Base-by-base conservation (phyloP, 2,888 invertebrate genomes). In the Callyntrura guangdongensis region DNA sequence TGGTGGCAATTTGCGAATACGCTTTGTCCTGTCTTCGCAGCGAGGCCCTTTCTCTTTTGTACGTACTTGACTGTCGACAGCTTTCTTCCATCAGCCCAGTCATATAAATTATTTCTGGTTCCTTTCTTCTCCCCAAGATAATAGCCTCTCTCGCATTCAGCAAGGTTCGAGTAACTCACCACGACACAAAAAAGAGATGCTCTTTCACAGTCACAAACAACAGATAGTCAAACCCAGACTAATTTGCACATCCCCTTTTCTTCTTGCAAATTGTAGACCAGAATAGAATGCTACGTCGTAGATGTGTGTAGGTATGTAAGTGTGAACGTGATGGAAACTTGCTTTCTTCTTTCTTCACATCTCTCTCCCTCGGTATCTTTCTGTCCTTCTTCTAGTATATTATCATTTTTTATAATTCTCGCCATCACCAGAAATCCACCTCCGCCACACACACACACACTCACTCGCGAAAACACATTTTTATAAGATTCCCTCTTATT, bases 21-120 rank as follows among this genome's bases (percentile, higher is more conserved):
- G 4, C 17, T 17, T n/a, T 14, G 12, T 59, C 59, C 56, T 45
- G 22, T 72, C n/a, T 61, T 6, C n/a, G 27, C 25, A 27, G 27
- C 67, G 6, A 36, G 36, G 36, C 6, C 6, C 36, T 36, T 36
- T n/a, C n/a, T n/a, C 3, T 36, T 2, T 36, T 36, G 36, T 36
- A 36, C 2, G 36, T 36, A 2, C 36, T 6, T 25, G 64, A 4
- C 22, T 82, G 61, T 82, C 59, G 59, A 61, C 81, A 82, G 81
- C 81, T 82, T 82, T 82, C 81, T 45, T 61, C 61, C 36, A 61
- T 59, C 81, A 82, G 36, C 59, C 59, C 45, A 82, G 61, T 17
- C 61, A 20, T 45, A 82, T 82, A 82, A 82, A 82, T 82, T 82
- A 82, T 82, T 82, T 82, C 61, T 17, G n/a, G 14, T 53, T 56